Percentiles rank a stretch among this genome's conserved stretches.
phyloP scores from a whole-genome alignment of 2,797 vertebrate species.

The Intellagama lesueurii region DNA sequence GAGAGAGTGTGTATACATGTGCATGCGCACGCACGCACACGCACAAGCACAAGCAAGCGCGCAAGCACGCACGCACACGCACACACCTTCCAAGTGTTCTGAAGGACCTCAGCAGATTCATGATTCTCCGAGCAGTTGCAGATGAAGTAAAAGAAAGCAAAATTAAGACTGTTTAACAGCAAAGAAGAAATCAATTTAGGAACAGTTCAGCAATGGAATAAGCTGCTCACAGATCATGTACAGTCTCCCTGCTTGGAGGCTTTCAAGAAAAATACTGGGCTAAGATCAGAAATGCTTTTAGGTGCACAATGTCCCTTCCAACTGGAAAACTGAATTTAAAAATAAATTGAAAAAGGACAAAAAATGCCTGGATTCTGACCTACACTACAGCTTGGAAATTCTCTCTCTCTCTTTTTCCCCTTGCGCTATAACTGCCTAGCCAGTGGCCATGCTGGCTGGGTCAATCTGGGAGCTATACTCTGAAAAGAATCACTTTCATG shows the following conservation, averaged over 20 bases:
- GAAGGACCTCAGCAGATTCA: neutral
- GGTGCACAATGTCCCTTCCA: neutral
- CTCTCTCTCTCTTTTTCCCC: no score
- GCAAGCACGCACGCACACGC: no score
- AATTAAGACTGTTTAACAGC: neutral
- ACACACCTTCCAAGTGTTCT: neutral
- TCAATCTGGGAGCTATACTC: no score
- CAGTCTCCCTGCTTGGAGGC: neutral
- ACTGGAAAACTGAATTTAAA: conserved; percentile 1
- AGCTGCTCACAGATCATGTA: neutral
- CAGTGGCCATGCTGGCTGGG: no score
- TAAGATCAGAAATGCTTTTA: neutral
- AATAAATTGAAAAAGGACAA: neutral
- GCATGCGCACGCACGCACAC: no score
- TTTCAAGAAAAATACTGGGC: neutral
- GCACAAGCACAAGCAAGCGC: no score
- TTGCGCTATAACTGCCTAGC: no score
- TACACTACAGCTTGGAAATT: no score
- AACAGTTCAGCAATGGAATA: neutral
- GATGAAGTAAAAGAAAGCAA: neutral
- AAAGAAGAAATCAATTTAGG: neutral
- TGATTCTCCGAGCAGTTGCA: neutral
- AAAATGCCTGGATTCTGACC: neutral
- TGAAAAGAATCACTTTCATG: no score
- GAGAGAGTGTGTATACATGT: no score